phyloP scores from a whole-genome alignment of 2,888 invertebrate genomes.

The Drosophila longiperda region DNA sequence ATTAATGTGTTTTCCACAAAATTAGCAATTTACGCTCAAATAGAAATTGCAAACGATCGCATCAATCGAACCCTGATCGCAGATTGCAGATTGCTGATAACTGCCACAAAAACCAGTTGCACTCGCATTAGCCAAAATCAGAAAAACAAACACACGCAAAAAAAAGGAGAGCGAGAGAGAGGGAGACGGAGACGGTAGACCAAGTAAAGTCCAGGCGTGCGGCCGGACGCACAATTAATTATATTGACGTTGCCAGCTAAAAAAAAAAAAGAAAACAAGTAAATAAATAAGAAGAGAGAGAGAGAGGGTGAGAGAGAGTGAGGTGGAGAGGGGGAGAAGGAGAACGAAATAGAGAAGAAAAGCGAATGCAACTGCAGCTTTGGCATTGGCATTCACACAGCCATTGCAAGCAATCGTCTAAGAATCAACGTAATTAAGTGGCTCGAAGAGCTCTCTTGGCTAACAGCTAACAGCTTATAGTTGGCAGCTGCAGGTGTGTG shows the following conservation, averaged over 20 bases:
- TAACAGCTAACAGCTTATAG: constrained; percentile 10
- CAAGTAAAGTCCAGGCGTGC: constrained; percentile 43
- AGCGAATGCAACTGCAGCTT: constrained; percentile 19
- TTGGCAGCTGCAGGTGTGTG: constrained; percentile 49
- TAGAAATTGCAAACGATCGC: constrained; percentile 65
- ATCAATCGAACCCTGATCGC: constrained; percentile 27
- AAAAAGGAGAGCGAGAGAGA: background rate
- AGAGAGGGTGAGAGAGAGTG: background rate
- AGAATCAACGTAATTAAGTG: constrained; percentile 67
- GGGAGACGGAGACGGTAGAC: background rate
- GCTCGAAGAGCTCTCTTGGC: constrained; percentile 29
- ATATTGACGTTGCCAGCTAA: constrained; percentile 57
- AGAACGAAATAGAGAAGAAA: background rate
- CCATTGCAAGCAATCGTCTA: constrained; percentile 62
- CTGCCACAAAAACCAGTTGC: constrained; percentile 50
- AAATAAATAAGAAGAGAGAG: background rate
- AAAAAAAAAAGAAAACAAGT: background rate
- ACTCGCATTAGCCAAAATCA: constrained; percentile 46
- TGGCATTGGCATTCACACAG: constrained; percentile 46
- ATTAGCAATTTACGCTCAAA: constrained; percentile 79
- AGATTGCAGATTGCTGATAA: constrained; percentile 1
- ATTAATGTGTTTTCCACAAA: constrained; percentile 80
- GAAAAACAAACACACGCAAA: constrained; percentile 2
- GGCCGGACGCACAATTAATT: constrained; percentile 71
- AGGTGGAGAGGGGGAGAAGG: background rate